Evolutionary conservation across 2,888 invertebrate species (phyloP), one percentile per base, ranked within the genome.

Genomic region (Eristalis arbustorum): DNA sequence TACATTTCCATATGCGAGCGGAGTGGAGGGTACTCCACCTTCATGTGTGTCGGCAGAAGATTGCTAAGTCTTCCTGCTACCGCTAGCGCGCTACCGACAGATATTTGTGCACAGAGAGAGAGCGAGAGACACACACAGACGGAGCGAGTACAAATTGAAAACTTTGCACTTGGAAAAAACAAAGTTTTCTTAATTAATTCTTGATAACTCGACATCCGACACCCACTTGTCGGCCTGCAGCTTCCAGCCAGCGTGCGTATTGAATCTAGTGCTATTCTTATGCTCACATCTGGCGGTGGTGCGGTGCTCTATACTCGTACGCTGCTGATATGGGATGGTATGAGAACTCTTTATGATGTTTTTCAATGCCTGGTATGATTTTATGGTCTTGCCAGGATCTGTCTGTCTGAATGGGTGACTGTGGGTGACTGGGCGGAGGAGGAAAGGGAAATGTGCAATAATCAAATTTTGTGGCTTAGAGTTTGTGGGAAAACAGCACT

Each of bases 141-240:
- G 10, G 18, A 49, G 49, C 49, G 49, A 49, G 49, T 49, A 49
- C 49, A 88, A 88, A 84, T 88, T 84, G 80, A 81, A 84, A 88
- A 84, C 76, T 84, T 84, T 85, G 84, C 77, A 81, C 78, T 78
- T 67, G 72, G 67, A 74, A 84, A 84, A 80, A 88, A 84, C 80
- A 85, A 88, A 85, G 81, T 81, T 88, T 88, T 85, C 88, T 78
- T 85, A 88, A 88, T 88, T 88, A 88, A 88, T 88, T 88, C 88
- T 81, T 88, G 84, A 88, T 88, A 84, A 88, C 85, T 85, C 84
- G 85, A 88, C 82, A 74, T 75, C 76, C 76, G 69, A 73, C 85
- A 66, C 69, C 69, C 68, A 72, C 34, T 71, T 59, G 18, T 28
- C 10, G 34, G n/a, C 28, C 62, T 22, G 13, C 14, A 37, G 10